Conservation (phyloP, 2,888 invertebrate species). For the Lumbricus terrestris region DNA sequence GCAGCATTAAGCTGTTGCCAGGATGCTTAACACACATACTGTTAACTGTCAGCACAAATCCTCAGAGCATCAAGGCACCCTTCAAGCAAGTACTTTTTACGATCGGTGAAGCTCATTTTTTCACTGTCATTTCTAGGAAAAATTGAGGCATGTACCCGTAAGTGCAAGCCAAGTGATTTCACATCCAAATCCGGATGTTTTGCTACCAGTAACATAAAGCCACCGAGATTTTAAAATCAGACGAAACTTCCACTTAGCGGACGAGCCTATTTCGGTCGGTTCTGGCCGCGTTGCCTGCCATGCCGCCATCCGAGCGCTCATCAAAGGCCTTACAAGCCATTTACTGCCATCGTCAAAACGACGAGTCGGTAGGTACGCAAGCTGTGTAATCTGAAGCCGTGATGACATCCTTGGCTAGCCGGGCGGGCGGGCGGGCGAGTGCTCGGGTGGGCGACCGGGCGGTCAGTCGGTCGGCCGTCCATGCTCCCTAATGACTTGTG, state of each 20-base stretch:
- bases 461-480: neutral
- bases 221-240: neutral
- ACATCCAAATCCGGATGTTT: neutral
- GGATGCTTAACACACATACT: too few species aligned
- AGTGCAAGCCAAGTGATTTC: neutral
- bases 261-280: neutral
- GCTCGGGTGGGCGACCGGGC: too few species aligned
- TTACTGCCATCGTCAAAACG: neutral
- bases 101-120: neutral
- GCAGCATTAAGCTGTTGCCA: too few species aligned
- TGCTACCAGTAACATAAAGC: neutral
- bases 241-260: neutral
- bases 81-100: neutral
- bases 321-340: conserved; percentile 3
- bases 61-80: too few species aligned
- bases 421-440: too few species aligned
- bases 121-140: neutral
- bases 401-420: neutral
- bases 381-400: neutral
- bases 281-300: neutral
- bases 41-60: too few species aligned
- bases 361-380: neutral
- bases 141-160: neutral
- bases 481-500: conserved; percentile 14
- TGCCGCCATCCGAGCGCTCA: neutral